phyloP scores from a whole-genome alignment of 37 sponge, comb jelly and placozoan genomes.

The Agelas oroides region DNA sequence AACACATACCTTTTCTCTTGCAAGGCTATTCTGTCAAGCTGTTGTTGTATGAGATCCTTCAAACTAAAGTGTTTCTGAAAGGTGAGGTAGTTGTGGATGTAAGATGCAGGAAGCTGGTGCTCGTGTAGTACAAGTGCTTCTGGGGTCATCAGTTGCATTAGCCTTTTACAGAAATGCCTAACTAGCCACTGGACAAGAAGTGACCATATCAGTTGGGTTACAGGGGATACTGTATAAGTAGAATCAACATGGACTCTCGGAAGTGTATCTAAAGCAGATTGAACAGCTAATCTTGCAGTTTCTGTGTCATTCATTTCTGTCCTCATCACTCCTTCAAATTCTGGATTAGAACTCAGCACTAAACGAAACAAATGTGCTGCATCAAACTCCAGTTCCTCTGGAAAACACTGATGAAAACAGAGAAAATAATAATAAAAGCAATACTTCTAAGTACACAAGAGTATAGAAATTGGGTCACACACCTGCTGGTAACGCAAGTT shows the following conservation, averaged over 20 bases:
- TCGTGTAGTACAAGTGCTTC: constrained; percentile 46
- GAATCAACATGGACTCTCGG: too few species aligned
- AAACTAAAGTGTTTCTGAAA: constrained; percentile 76
- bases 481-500: background rate
- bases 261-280: too few species aligned
- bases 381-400: constrained; percentile 10
- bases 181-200: constrained; percentile 47
- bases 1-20: too few species aligned
- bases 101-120: constrained; percentile 29
- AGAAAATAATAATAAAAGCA: background rate
- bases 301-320: too few species aligned
- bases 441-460: background rate
- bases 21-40: background rate
- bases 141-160: constrained; percentile 62
- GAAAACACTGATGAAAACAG: background rate
- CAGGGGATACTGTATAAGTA: too few species aligned
- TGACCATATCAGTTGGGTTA: constrained; percentile 3
- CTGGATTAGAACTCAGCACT: background rate
- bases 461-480: too few species aligned
- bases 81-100: constrained; percentile 51
- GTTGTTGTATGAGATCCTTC: constrained; percentile 44
- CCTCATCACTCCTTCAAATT: background rate
- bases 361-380: background rate
- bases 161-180: constrained; percentile 22
- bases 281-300: too few species aligned